Evolutionary conservation across 2,797 vertebrate species (phyloP), one percentile per base, ranked within the genome.

Genomic region (Hybognathus amarus): DNA sequence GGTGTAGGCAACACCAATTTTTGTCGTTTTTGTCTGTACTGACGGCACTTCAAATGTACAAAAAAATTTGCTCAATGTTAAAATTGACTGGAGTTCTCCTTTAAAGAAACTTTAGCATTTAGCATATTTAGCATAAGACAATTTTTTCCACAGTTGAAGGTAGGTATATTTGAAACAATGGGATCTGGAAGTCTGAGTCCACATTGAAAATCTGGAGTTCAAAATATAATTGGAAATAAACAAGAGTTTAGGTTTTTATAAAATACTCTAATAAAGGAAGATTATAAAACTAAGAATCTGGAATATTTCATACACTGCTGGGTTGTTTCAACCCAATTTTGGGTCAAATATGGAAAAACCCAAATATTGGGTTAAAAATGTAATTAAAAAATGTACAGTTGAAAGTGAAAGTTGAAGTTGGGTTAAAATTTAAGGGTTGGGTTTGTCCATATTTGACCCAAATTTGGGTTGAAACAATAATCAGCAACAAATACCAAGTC

Each of bases 151-250:
- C 69, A 52, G 10, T 33, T 50, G 12, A 24, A 42, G 12, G n/a
- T 17, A 17, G 7, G 15, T 17, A 12, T 73, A 33, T 73, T 73
- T 50, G 2, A 71, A 71, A 71, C 11, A 75, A 0, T 17, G 24
- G 12, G n/a, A 61, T 61, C n/a, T 24, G 27, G n/a, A 59, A 59
- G 22, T 22, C 20, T 1, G 22, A 59, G 0, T 52, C 11, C 47
- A 22, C 18, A 20, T 18, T 45, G n/a, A 47, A 47, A 47, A 70
- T 54, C 20, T 52, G 45, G 11, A 30, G 33, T 73, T 36, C 18
- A n/a, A 61, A 61, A 61, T 61, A 61, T 61, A 61, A 61, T 61
- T 61, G 20, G 71, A 54, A 36, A 54, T 54, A 36, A 54, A 74
- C 18, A 0, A 27, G 24, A 59, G 24, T 59, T 24, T 2, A 59